phyloP scores from a whole-genome alignment of 2,113 vertebrate species.

The Corythornis madagascariensis region DNA sequence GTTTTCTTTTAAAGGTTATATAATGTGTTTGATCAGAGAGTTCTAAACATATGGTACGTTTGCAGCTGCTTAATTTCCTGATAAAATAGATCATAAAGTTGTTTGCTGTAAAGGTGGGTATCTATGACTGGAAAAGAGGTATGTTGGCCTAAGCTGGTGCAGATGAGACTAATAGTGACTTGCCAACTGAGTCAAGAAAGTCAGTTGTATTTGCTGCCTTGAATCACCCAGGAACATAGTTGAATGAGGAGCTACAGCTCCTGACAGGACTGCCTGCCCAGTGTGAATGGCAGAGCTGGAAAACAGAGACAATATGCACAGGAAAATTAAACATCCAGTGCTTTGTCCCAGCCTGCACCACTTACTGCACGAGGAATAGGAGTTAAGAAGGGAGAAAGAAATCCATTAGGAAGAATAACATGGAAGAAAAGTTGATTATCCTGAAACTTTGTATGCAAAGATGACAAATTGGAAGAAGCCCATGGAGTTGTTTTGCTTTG shows the following conservation, averaged over 20 bases:
- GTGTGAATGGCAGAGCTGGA: neutral
- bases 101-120: slow-evolving; percentile 50
- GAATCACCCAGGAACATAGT: neutral
- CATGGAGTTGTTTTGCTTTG: neutral
- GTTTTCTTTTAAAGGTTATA: slow-evolving; percentile 52
- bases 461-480: neutral
- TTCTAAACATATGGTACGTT: slow-evolving; percentile 41
- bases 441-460: neutral
- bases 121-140: neutral
- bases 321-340: neutral
- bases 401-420: neutral
- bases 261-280: neutral
- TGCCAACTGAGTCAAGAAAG: neutral
- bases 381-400: neutral
- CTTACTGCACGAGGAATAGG: neutral
- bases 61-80: slow-evolving; percentile 54
- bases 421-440: neutral
- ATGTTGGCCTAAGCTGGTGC: neutral
- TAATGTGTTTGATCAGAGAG: slow-evolving; percentile 51
- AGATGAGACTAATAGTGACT: neutral
- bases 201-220: neutral
- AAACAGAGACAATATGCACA: neutral
- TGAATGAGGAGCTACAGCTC: neutral
- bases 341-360: neutral
- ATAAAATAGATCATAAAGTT: slow-evolving; percentile 48